Evolutionary conservation across 1,140 invertebrate genomes (phyloP).

Genomic region (Prorops nasuta): DNA sequence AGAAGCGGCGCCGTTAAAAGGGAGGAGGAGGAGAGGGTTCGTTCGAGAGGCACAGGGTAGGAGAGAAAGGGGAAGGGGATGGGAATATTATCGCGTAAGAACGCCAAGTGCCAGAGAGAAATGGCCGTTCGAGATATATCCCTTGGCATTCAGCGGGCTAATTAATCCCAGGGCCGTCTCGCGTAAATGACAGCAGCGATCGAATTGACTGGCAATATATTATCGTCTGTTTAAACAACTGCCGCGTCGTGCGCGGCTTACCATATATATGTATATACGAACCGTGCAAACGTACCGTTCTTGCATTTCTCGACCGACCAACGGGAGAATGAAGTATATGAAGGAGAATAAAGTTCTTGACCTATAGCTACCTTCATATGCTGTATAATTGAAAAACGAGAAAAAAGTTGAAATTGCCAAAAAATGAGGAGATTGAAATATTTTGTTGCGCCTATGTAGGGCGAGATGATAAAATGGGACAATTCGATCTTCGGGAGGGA

Average conservation of each 20-base stretch:
- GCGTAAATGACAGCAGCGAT: constrained; percentile 33
- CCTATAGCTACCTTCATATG: too few species aligned
- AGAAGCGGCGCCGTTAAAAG: constrained; percentile 10
- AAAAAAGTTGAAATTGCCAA: too few species aligned
- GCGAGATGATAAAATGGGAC: constrained; percentile 13
- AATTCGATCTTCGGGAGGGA: not conserved
- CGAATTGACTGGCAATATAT: constrained; percentile 31
- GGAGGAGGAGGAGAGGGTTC: not conserved
- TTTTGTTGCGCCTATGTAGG: constrained; percentile 1
- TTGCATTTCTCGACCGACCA: not conserved
- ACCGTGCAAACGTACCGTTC: too few species aligned
- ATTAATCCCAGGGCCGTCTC: constrained; percentile 31
- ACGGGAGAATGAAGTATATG: too few species aligned
- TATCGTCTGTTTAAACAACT: constrained; percentile 28
- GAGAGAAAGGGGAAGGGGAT: not conserved
- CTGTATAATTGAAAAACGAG: too few species aligned
- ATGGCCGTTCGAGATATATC: constrained; percentile 22
- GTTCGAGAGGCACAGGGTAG: not conserved
- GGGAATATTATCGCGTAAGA: not conserved
- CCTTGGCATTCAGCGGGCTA: constrained; percentile 23
- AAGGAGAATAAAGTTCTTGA: too few species aligned
- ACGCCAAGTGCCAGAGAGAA: constrained; percentile 1
- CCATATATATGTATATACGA: too few species aligned
- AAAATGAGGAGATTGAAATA: constrained; percentile 5
- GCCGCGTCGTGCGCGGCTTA: constrained; percentile 11